Conservation (phyloP, 2,797 vertebrate genomes). For the Staurois parvus region DNA sequence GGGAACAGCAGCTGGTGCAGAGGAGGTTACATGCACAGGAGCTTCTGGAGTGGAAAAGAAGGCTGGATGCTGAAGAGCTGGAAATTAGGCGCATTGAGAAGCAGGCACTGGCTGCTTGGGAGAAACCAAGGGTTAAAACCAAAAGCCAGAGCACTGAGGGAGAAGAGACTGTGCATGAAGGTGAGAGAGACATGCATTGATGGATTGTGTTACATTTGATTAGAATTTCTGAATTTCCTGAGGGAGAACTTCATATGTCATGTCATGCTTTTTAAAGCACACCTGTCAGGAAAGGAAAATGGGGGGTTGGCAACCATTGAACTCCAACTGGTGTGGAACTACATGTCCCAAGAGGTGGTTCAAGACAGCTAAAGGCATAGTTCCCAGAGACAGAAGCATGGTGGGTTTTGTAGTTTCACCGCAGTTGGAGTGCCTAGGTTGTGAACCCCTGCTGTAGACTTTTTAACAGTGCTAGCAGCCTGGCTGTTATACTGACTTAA, state of each 20-base stretch:
- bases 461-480: too few species aligned
- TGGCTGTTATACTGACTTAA: too few species aligned
- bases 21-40: conserved; percentile 91
- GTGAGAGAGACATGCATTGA: not conserved
- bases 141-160: conserved; percentile 75
- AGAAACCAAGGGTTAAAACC: conserved; percentile 76
- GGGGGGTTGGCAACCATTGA: too few species aligned
- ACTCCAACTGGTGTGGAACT: too few species aligned
- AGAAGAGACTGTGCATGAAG: conserved; percentile 65
- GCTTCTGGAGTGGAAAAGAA: conserved; percentile 91
- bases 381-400: too few species aligned
- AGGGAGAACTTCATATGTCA: too few species aligned
- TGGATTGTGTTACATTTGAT: not conserved
- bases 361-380: too few species aligned
- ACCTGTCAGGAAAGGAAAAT: not conserved
- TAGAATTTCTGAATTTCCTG: not conserved
- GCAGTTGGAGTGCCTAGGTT: too few species aligned
- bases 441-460: too few species aligned
- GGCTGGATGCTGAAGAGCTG: conserved; percentile 91
- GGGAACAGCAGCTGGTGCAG: conserved; percentile 94
- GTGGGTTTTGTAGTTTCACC: too few species aligned
- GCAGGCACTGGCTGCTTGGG: conserved; percentile 90
- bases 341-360: too few species aligned
- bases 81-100: conserved; percentile 92
- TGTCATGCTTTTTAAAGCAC: not conserved